A percentile compares a stretch with the other conserved stretches of the same genome.
phyloP scores from a whole-genome alignment of 2,888 invertebrate genomes.

The Tupiocoris notatus region DNA sequence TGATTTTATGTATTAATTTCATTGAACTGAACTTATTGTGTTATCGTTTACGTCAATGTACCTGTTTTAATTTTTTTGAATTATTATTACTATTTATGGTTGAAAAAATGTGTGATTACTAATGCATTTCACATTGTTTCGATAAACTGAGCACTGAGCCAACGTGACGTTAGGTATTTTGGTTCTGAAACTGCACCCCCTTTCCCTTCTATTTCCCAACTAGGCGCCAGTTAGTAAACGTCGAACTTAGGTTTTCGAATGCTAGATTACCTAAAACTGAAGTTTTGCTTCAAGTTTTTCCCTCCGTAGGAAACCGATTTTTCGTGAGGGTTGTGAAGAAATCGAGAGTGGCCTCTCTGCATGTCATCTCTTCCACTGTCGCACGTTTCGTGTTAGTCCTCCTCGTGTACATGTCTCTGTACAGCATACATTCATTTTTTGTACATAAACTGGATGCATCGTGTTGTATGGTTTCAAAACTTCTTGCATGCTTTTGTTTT shows the following conservation, averaged over 20 bases:
- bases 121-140: slow-evolving; percentile 30
- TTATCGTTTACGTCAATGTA: too few relatives aligned
- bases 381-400: slow-evolving; percentile 22
- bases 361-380: slow-evolving; percentile 21
- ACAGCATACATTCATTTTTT: slow-evolving; percentile 28
- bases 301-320: not conserved
- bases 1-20: too few relatives aligned
- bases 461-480: slow-evolving; percentile 20
- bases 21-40: too few relatives aligned
- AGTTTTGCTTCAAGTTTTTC: not conserved
- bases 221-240: too few relatives aligned
- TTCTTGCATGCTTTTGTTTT: slow-evolving; percentile 33
- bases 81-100: too few relatives aligned
- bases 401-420: slow-evolving; percentile 32
- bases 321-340: slow-evolving; percentile 4
- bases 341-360: slow-evolving; percentile 31
- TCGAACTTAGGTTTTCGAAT: too few relatives aligned
- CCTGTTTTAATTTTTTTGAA: too few relatives aligned
- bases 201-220: too few relatives aligned
- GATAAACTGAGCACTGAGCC: slow-evolving; percentile 17
- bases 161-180: slow-evolving; percentile 5
- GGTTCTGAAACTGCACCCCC: too few relatives aligned
- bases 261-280: too few relatives aligned
- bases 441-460: slow-evolving; percentile 38
- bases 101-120: too few relatives aligned